A percentile compares a stretch with the other conserved stretches of the same genome.
These are phyloP conservation scores for Rhinopomastus cyanomelas DNA, from an alignment of 2,113 vertebrate species.

Conservation along the genomic window DNA sequence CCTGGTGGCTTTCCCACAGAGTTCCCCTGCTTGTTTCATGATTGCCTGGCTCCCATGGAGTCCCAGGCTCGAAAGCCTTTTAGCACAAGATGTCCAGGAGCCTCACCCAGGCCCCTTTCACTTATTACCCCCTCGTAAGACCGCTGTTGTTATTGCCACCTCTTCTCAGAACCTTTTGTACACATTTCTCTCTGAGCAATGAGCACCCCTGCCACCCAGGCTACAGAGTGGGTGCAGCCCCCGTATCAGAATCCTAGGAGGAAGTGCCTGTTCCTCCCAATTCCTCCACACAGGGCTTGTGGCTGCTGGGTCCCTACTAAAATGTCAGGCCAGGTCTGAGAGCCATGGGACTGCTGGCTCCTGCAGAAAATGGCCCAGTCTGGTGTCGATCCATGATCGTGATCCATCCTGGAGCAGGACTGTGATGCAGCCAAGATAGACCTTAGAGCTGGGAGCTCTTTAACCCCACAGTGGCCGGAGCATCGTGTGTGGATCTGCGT, in stretches of 20 bases:
- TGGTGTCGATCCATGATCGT: not conserved
- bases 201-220: not conserved
- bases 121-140: not conserved
- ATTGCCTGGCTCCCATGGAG: not conserved
- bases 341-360: not conserved
- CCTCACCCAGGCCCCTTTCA: fast-evolving
- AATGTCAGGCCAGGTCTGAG: not conserved
- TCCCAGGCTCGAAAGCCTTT: not conserved
- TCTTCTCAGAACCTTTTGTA: not conserved
- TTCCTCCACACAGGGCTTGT: too few species aligned
- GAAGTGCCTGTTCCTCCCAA: too few species aligned
- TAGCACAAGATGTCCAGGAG: not conserved
- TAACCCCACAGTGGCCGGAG: not conserved
- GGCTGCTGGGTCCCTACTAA: not conserved
- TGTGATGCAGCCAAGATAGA: not conserved
- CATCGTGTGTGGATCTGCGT: not conserved
- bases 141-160: too few species aligned
- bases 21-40: fast-evolving
- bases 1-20: not conserved
- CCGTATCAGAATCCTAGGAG: too few species aligned
- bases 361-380: not conserved
- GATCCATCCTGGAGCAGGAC: not conserved
- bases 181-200: not conserved
- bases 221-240: too few species aligned
- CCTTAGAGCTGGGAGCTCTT: not conserved